Conservation (phyloP, 2,888 invertebrate species). For the Drosophila ustulata region DNA sequence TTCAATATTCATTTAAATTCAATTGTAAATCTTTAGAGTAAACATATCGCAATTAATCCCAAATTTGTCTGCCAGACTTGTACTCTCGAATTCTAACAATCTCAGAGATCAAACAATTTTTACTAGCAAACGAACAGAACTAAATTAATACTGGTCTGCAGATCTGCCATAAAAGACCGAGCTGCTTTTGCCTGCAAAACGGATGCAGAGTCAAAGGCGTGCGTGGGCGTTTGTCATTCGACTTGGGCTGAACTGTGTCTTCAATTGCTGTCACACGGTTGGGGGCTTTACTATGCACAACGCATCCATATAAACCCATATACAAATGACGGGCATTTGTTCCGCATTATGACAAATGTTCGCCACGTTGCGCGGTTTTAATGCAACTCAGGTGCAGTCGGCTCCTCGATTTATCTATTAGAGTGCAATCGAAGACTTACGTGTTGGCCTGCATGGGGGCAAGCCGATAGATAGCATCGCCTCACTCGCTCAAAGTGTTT, state of each 20-base stretch:
- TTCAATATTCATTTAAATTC: too few species aligned
- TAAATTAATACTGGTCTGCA: too few species aligned
- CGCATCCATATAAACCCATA: conserved; percentile 36
- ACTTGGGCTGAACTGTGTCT: conserved; percentile 29
- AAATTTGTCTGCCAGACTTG: not conserved
- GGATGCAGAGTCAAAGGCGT: not conserved
- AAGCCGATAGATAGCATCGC: conserved; percentile 65
- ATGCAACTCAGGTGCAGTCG: conserved; percentile 71
- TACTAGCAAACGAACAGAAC: too few species aligned
- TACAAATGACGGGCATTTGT: conserved; percentile 41
- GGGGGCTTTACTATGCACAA: conserved; percentile 20
- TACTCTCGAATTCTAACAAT: too few species aligned
- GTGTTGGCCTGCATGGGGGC: conserved; percentile 57
- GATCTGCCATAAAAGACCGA: too few species aligned
- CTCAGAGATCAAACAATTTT: too few species aligned
- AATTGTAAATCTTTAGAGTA: too few species aligned
- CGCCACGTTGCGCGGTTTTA: conserved; percentile 48
- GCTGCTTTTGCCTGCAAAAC: not conserved
- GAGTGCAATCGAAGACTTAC: conserved; percentile 65
- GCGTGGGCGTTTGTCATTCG: conserved; percentile 38
- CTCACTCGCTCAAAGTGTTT: conserved; percentile 49
- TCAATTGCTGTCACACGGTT: conserved; percentile 13
- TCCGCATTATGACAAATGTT: conserved; percentile 76
- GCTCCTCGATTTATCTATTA: conserved; percentile 64
- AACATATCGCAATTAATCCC: too few species aligned